Evolutionary conservation across 92 coral and sea anemone genomes (phyloP).

Genomic region (Virgularia gustaviana): DNA sequence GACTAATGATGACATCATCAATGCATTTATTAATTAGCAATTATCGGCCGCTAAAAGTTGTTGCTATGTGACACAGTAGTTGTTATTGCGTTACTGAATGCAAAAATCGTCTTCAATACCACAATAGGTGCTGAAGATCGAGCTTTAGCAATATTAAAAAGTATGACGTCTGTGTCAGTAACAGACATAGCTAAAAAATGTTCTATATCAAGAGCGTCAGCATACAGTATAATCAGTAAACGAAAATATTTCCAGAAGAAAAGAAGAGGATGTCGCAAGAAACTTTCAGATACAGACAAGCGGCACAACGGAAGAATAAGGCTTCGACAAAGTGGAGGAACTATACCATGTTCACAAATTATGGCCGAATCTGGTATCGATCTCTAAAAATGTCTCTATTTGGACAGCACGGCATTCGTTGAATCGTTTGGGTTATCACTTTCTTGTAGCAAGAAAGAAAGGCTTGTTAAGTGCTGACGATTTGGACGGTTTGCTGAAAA

Average conservation of each 20-base stretch:
- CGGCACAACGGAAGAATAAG: slow-evolving; percentile 1
- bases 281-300: slow-evolving; percentile 16
- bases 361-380: slow-evolving; percentile 29
- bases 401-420: slow-evolving; percentile 12
- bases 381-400: slow-evolving; percentile 12
- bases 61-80: no score
- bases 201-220: slow-evolving; percentile 29
- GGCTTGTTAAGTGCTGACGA: slow-evolving; percentile 29
- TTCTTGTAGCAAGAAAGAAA: slow-evolving; percentile 34
- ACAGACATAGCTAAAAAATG: slow-evolving; percentile 24
- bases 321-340: slow-evolving; percentile 26
- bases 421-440: slow-evolving; percentile 29
- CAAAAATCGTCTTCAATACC: neutral
- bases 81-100: neutral
- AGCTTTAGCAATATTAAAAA: neutral
- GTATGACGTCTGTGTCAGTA: slow-evolving; percentile 9
- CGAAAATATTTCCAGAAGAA: slow-evolving; percentile 1
- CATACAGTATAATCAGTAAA: slow-evolving; percentile 7
- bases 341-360: slow-evolving; percentile 22
- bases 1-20: neutral
- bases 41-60: neutral
- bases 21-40: no score
- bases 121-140: neutral
- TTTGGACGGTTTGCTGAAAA: neutral
- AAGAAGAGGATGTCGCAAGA: slow-evolving; percentile 9